These are phyloP conservation scores for Unio delphinus DNA, from an alignment of 2,888 invertebrate genomes.

Conservation along the genomic window DNA sequence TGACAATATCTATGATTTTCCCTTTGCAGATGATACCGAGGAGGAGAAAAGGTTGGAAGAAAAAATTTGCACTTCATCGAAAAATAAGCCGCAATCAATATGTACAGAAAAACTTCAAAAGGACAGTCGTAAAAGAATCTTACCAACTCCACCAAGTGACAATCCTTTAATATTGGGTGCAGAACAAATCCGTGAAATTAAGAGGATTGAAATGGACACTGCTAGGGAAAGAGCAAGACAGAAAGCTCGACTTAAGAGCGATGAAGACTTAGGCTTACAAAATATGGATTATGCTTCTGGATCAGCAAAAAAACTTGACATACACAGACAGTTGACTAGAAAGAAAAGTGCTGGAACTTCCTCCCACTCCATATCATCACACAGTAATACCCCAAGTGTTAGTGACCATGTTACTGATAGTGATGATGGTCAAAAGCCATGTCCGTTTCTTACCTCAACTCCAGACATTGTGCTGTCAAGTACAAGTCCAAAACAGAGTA, in stretches of 20 bases:
- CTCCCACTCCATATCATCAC: slow-evolving; percentile 13
- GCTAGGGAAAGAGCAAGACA: slow-evolving; percentile 75
- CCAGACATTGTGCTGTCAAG: slow-evolving; percentile 33
- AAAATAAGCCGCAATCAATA: slow-evolving; percentile 37
- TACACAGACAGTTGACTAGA: neutral
- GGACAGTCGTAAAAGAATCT: slow-evolving; percentile 49
- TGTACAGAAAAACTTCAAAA: slow-evolving; percentile 19
- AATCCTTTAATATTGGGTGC: slow-evolving; percentile 72
- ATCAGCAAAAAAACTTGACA: slow-evolving; percentile 12
- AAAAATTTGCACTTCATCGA: slow-evolving; percentile 59
- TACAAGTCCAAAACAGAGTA: slow-evolving; percentile 23
- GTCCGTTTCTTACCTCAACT: slow-evolving; percentile 24
- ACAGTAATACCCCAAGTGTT: slow-evolving; percentile 33
- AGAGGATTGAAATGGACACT: slow-evolving; percentile 50
- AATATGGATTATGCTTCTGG: slow-evolving; percentile 26
- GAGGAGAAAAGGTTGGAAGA: slow-evolving; percentile 41
- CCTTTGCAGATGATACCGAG: slow-evolving; percentile 64
- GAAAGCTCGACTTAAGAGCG: slow-evolving; percentile 80
- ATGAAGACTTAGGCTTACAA: slow-evolving; percentile 79
- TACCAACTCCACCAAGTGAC: slow-evolving; percentile 46
- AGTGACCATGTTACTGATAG: slow-evolving; percentile 49
- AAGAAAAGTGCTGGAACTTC: slow-evolving; percentile 5
- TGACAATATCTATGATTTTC: slow-evolving; percentile 55
- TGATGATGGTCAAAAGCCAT: slow-evolving; percentile 35
- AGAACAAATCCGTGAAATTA: slow-evolving; percentile 50